Evolutionary conservation across 2,888 invertebrate species (phyloP).

Genomic region (Rhorus exstirpatorius): DNA sequence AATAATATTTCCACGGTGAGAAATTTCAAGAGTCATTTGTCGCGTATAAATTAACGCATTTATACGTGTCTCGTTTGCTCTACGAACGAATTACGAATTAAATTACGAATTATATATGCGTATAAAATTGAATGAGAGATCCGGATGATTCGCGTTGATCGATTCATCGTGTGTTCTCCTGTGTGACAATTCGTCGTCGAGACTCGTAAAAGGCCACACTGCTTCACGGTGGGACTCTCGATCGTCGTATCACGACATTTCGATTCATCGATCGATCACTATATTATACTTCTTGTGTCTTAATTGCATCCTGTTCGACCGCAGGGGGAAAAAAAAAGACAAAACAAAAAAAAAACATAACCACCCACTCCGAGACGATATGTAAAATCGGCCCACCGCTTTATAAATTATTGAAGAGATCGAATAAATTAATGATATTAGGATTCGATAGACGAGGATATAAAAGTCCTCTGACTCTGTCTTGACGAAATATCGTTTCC

Average conservation of each 20-base stretch:
- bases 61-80: conserved; percentile 45
- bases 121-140: no score
- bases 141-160: conserved; percentile 1
- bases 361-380: no score
- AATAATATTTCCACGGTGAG: conserved; percentile 17
- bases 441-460: no score
- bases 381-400: no score
- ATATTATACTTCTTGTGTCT: conserved; percentile 18
- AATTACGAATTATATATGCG: background rate
- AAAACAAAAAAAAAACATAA: conserved; percentile 19
- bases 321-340: conserved; percentile 11
- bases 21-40: conserved; percentile 42
- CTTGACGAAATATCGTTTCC: background rate
- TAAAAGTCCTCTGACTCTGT: background rate
- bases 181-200: conserved; percentile 13
- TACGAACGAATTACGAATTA: conserved; percentile 55
- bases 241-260: conserved; percentile 21
- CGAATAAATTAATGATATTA: no score
- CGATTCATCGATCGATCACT: conserved; percentile 46
- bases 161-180: background rate
- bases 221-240: conserved; percentile 22
- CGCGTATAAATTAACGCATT: no score
- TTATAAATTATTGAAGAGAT: no score
- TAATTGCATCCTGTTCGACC: conserved; percentile 60
- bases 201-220: conserved; percentile 57